These are phyloP conservation scores for Fissipunctia ypsillon DNA, from an alignment of 2,888 invertebrate species.

Conservation along the genomic window DNA sequence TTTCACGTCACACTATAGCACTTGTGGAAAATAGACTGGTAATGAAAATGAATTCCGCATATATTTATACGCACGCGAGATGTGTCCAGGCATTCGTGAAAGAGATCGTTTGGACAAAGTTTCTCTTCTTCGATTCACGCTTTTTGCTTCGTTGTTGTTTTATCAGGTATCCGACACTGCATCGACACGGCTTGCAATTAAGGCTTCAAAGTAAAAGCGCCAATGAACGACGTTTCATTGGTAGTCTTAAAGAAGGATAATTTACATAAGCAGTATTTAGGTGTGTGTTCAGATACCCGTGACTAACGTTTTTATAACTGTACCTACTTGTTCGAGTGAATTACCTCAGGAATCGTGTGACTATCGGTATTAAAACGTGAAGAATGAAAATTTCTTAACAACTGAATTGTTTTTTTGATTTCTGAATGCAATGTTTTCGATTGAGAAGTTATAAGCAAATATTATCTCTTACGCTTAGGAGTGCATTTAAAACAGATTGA, in stretches of 20 bases:
- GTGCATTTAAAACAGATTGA: conserved; percentile 9
- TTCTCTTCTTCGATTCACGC: conserved; percentile 77
- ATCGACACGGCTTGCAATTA: conserved; percentile 64
- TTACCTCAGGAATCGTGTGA: conserved; percentile 27
- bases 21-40: conserved; percentile 86
- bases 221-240: conserved; percentile 55
- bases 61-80: conserved; percentile 89
- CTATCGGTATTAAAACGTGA: conserved; percentile 9
- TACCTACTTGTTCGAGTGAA: conserved; percentile 18
- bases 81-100: conserved; percentile 89
- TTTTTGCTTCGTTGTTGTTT: conserved; percentile 65
- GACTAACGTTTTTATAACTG: conserved; percentile 20
- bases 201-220: conserved; percentile 55
- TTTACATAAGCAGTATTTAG: conserved; percentile 39
- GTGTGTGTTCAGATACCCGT: conserved; percentile 22
- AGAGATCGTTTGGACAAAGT: conserved; percentile 83
- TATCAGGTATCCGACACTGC: conserved; percentile 61
- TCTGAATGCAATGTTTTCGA: conserved; percentile 14
- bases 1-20: conserved; percentile 85
- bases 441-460: conserved; percentile 13
- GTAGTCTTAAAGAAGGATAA: conserved; percentile 16
- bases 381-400: conserved; percentile 24
- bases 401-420: not conserved
- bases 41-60: conserved; percentile 90
- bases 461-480: conserved; percentile 4